Conservation (phyloP, 2,113 vertebrate genomes). For the Macquaria ambigua region DNA sequence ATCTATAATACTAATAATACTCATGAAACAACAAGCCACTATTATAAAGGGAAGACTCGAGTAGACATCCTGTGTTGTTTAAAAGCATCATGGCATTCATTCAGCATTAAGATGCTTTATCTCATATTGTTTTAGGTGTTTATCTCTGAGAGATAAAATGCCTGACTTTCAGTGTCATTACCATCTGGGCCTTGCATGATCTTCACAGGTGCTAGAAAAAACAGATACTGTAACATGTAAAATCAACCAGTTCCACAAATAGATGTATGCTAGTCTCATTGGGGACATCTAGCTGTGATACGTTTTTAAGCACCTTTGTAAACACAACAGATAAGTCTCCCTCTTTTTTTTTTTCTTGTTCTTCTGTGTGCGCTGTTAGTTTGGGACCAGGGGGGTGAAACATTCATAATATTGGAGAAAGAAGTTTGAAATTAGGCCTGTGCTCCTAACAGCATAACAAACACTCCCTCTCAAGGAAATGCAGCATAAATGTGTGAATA, state of each 20-base stretch:
- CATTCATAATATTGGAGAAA: conserved; percentile 40
- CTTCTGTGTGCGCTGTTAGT: not conserved
- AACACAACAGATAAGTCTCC: conserved; percentile 18
- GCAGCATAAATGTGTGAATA: conserved; percentile 40
- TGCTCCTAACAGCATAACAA: conserved; percentile 34
- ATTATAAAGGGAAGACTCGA: conserved; percentile 73
- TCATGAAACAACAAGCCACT: conserved; percentile 37
- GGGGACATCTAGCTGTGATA: conserved; percentile 31
- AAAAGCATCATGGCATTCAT: conserved; percentile 64
- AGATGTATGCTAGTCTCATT: conserved; percentile 17
- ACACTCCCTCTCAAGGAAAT: conserved; percentile 41
- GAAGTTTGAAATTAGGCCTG: conserved; percentile 42
- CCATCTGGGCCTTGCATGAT: conserved; percentile 8
- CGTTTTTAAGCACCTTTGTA: conserved; percentile 50
- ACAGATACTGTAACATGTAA: conserved; percentile 2
- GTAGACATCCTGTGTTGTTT: conserved; percentile 59
- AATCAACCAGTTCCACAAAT: conserved; percentile 18
- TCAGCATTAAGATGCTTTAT: conserved; percentile 54
- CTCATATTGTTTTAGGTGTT: conserved; percentile 11
- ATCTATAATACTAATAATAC: conserved; percentile 31
- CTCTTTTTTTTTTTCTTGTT: not conserved
- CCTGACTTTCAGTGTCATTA: conserved; percentile 17
- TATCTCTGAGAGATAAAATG: conserved; percentile 24
- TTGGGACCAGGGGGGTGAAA: conserved; percentile 1
- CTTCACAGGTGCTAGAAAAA: conserved; percentile 35